Conservation (phyloP, 2,113 vertebrate species). For the Pelodiscus sinensis region DNA sequence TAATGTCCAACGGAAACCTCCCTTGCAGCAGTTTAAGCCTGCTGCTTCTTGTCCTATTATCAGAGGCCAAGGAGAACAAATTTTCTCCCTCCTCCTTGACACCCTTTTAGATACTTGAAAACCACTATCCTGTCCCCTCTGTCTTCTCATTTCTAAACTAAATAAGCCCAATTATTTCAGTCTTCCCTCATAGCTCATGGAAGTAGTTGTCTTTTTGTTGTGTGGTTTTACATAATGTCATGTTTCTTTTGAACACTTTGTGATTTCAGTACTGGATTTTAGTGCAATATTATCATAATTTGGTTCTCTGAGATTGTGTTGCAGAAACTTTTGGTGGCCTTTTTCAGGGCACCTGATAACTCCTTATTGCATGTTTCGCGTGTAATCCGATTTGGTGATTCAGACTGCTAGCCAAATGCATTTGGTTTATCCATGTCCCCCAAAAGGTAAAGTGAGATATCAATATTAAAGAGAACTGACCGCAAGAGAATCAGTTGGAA, state of each 20-base stretch:
- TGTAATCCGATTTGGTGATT: neutral
- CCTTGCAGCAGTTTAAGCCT: no score
- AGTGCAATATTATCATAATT: neutral
- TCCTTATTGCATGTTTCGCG: neutral
- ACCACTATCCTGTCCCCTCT: no score
- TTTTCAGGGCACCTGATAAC: neutral
- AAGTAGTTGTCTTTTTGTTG: neutral
- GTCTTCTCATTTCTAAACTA: no score
- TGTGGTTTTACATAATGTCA: neutral
- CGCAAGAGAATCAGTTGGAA: neutral
- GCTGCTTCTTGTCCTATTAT: no score
- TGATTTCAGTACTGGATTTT: neutral
- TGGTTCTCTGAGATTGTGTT: neutral
- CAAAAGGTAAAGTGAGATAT: neutral
- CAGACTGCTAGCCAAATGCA: neutral
- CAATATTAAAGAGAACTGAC: neutral
- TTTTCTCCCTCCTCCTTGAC: no score
- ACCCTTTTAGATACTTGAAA: no score
- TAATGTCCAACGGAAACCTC: no score
- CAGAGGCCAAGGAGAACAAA: no score
- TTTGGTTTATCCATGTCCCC: accelerated
- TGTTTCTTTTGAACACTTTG: neutral
- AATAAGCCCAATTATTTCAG: no score
- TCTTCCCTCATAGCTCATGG: no score
- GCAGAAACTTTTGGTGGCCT: neutral